Percentiles rank a stretch among this genome's conserved stretches.
These are phyloP conservation scores for Fregata magnificens DNA, from an alignment of 2,113 vertebrate species.

Conservation along the genomic window DNA sequence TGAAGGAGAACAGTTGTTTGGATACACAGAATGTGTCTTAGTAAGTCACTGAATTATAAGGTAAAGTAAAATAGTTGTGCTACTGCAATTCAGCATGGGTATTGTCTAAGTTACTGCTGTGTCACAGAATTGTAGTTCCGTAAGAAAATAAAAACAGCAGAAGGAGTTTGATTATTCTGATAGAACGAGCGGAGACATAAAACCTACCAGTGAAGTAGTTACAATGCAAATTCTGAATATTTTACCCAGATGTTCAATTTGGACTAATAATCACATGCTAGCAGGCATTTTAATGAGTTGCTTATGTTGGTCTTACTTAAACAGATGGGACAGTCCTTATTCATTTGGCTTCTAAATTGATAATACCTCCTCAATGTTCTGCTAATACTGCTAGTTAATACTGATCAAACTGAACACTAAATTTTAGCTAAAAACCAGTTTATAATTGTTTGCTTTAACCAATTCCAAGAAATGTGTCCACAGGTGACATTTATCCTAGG, in stretches of 20 bases:
- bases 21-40: not conserved
- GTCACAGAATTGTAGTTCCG: not conserved
- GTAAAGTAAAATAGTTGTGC: not conserved
- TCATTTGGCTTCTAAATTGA: not conserved
- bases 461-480: not conserved
- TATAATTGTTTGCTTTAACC: not conserved
- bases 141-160: not conserved
- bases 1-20: not conserved
- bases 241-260: not conserved
- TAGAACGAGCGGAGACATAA: not conserved
- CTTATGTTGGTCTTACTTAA: not conserved
- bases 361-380: not conserved
- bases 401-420: not conserved
- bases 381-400: not conserved
- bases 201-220: not conserved
- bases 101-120: not conserved
- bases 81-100: not conserved
- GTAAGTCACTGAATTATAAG: not conserved
- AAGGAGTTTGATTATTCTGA: not conserved
- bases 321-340: not conserved
- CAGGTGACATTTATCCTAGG: not conserved
- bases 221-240: not conserved
- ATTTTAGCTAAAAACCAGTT: not conserved
- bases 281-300: not conserved
- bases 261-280: not conserved